These are phyloP conservation scores for Ricordea florida DNA, from an alignment of 92 coral and sea anemone genomes.

Conservation along the genomic window DNA sequence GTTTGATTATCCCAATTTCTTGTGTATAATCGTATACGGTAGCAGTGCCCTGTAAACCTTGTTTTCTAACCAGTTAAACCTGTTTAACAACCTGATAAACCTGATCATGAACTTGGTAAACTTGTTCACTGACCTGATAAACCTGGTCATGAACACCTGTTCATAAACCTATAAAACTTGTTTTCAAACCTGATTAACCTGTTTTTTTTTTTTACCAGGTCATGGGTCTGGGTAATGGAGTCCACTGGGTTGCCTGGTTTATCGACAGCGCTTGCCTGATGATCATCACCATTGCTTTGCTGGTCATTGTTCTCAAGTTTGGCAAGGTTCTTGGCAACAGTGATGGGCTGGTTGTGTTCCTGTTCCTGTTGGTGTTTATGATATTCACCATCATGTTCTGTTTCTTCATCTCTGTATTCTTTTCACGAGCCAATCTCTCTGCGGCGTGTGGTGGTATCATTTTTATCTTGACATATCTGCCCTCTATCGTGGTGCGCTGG, in stretches of 20 bases:
- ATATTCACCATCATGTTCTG: conserved; percentile 87
- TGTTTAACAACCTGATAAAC: too few relatives aligned
- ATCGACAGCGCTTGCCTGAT: conserved; percentile 81
- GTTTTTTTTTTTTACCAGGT: conserved; percentile 74
- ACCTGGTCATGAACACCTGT: too few relatives aligned
- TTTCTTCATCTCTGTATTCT: conserved; percentile 94
- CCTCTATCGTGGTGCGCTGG: conserved; percentile 88
- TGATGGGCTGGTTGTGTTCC: conserved; percentile 67
- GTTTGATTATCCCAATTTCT: too few relatives aligned
- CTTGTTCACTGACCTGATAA: too few relatives aligned
- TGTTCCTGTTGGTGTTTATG: conserved; percentile 89
- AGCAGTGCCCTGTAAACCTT: too few relatives aligned
- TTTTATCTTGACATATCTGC: conserved; percentile 87
- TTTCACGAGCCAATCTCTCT: conserved; percentile 93
- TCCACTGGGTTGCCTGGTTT: conserved; percentile 99
- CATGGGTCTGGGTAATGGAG: conserved; percentile 92
- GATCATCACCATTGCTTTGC: conserved; percentile 77
- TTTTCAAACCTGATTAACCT: not conserved
- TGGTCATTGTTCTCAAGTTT: conserved; percentile 75
- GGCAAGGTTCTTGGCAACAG: conserved; percentile 88
- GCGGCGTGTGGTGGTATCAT: conserved; percentile 99
- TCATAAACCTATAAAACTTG: not conserved
- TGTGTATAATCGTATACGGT: too few relatives aligned
- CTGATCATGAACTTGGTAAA: too few relatives aligned
- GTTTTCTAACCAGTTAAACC: too few relatives aligned